Evolutionary conservation across 1,140 invertebrate genomes (phyloP).

Genomic region (Atta cephalotes): DNA sequence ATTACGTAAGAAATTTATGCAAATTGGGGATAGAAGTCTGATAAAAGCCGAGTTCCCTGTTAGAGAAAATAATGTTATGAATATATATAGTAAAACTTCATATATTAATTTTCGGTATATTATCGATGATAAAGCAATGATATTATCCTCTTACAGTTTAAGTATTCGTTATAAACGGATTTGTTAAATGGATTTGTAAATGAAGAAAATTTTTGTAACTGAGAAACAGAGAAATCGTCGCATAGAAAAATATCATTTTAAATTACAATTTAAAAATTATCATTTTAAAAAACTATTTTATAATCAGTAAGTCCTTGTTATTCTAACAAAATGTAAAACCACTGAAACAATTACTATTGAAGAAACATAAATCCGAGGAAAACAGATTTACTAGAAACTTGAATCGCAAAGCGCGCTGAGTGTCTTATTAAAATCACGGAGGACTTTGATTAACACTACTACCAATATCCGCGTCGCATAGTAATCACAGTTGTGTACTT

Average conservation of each 20-base stretch:
- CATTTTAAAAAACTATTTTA: background rate
- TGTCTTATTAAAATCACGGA: conserved; percentile 32
- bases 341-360: background rate
- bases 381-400: background rate
- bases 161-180: background rate
- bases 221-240: background rate
- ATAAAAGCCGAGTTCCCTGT: background rate
- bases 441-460: conserved; percentile 35
- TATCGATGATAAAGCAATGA: background rate
- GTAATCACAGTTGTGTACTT: conserved; percentile 39
- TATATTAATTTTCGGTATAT: background rate
- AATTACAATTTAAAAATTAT: background rate
- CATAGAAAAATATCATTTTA: background rate
- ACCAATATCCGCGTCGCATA: conserved; percentile 24
- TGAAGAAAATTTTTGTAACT: background rate
- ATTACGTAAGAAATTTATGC: conserved; percentile 63
- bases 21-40: conserved; percentile 53
- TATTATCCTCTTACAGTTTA: background rate
- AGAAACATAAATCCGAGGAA: conserved; percentile 8
- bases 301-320: background rate
- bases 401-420: background rate
- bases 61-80: conserved; percentile 30
- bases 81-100: background rate
- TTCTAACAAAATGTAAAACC: background rate
- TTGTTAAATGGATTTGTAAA: background rate